Evolutionary conservation across 2,797 vertebrate genomes (phyloP).

Genomic region (Nothura maculosa): DNA sequence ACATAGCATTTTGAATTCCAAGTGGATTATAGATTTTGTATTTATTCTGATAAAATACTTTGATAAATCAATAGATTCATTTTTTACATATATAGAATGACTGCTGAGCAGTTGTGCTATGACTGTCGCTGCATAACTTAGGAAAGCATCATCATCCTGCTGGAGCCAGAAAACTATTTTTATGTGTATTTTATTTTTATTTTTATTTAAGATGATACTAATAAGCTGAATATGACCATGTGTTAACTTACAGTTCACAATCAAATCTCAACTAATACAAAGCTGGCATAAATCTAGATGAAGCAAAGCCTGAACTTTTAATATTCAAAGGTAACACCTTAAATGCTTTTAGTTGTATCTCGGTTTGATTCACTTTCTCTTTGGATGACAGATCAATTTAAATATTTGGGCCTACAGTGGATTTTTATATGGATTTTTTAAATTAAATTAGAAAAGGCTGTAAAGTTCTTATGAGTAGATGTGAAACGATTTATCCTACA

Average conservation of each 20-base stretch:
- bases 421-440: slow-evolving; percentile 23
- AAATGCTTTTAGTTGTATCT: slow-evolving; percentile 18
- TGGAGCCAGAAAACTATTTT: not conserved
- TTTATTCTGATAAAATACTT: not conserved
- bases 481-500: slow-evolving; percentile 19
- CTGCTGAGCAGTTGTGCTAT: not conserved
- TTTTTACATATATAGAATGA: not conserved
- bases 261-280: not conserved
- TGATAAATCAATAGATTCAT: not conserved
- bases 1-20: not conserved
- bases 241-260: not conserved
- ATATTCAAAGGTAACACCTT: not conserved
- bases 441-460: slow-evolving; percentile 33
- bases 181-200: too few species aligned
- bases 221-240: not conserved
- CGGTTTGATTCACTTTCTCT: slow-evolving; percentile 48
- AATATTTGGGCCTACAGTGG: slow-evolving; percentile 6
- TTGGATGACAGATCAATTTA: slow-evolving; percentile 26
- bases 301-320: not conserved
- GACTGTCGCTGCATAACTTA: not conserved
- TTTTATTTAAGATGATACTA: not conserved
- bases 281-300: not conserved
- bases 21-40: not conserved
- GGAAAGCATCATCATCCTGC: not conserved
- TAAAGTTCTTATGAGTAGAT: slow-evolving; percentile 14